Evolutionary conservation across 2,888 invertebrate species (phyloP), one percentile per base, ranked within the genome.

Genomic region (Metallyticus violacea): DNA sequence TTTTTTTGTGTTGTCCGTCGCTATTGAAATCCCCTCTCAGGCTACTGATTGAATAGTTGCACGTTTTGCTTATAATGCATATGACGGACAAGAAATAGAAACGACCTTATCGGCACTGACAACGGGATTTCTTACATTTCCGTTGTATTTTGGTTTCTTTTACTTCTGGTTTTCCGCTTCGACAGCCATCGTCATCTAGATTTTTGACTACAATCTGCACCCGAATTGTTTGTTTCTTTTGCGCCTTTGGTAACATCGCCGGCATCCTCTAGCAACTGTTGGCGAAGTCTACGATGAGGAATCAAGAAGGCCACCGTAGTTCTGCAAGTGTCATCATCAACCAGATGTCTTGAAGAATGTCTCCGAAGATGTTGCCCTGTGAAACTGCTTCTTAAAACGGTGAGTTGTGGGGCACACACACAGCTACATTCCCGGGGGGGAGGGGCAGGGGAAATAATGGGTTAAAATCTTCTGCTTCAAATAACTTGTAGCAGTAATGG

Each of bases 301-400:
- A 28, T 83, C 77, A 83, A 22, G 26, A 30, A 83, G 77, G 25
- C 28, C 83, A n/a, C 77, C 83, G 26, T 27, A 3, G 40, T 3
- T 62, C 77, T 28, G 28, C 83, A 28, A 29, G 77, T 77, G 15
- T 82, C 82, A 76, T 26, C 82, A 22, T 26, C 26, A 76, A 26
- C 62, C 22, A 22, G 62, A 82, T 76, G n/a, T 76, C 76, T 25
- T 77, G 83, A 83, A 77, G 83, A 15, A n/a, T 15, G n/a, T 22
- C 77, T 26, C 7, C 83, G 27, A 28, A 62, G 77, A 83, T 83
- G 83, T 77, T 83, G 27, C 83, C 77, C 83, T 83, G 83, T 29
- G 83, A 83, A 77, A 77, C 77, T 7, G 77, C 83, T 62, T 83
- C 83, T 77, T 83, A 83, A 81, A 83, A 83, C 83, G 83, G 83